phyloP scores from a whole-genome alignment of 2,113 vertebrate genomes.

The Parus major region DNA sequence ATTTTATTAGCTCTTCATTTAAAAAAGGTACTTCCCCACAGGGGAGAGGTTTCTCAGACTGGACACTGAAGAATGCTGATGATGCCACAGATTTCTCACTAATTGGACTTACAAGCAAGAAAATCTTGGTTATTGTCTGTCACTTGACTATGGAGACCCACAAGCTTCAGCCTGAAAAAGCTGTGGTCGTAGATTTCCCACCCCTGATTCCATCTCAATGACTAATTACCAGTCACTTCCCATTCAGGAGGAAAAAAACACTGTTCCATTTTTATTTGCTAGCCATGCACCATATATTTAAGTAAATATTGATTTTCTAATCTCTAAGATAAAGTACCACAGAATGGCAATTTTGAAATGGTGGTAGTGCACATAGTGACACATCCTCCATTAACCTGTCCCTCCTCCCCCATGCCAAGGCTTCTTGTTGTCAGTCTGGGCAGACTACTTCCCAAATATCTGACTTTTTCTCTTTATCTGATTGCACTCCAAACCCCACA shows the following conservation, averaged over 20 bases:
- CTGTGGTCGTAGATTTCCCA: neutral
- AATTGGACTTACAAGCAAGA: neutral
- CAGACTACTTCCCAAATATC: neutral
- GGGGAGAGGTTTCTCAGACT: neutral
- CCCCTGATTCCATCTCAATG: neutral
- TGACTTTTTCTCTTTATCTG: neutral
- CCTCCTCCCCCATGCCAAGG: neutral
- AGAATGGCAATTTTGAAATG: neutral
- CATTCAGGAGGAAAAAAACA: neutral
- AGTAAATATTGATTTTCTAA: conserved; percentile 64
- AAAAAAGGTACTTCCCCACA: neutral
- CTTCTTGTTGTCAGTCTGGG: neutral
- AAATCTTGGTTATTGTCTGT: neutral
- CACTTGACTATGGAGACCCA: neutral
- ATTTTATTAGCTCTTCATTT: conserved; percentile 30
- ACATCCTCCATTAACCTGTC: neutral
- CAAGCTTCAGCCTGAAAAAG: neutral
- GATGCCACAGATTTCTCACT: neutral
- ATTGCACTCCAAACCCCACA: neutral
- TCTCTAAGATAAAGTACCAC: conserved; percentile 25
- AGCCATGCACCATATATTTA: conserved; percentile 43
- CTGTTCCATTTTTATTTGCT: conserved; percentile 41
- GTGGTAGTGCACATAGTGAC: neutral
- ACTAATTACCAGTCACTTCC: conserved; percentile 38
- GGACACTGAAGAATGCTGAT: conserved; percentile 26